Base-by-base conservation (phyloP, 92 coral and sea anemone genomes). In the Epizoanthus stellaris region DNA sequence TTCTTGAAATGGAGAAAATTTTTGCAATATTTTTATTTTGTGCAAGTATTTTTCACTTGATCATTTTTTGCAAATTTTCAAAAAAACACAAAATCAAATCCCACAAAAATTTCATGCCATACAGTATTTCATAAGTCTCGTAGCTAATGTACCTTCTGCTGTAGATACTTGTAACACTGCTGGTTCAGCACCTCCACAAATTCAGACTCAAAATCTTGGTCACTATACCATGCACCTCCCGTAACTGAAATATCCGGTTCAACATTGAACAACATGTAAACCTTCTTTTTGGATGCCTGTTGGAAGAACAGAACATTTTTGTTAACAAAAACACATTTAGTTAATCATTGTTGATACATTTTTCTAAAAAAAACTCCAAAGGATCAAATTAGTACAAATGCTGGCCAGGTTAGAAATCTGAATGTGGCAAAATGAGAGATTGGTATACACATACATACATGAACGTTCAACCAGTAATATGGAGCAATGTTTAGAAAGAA, bases 151-250 rank as follows among this genome's bases (percentile, higher is more conserved):
- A 96, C 99, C 98, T 93, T 94, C 72, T 94, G 98, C 66, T 96
- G 92, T 16, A 96, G 83, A 57, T 82, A 96, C 86, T 96, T 96
- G 87, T 92, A 94, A 87, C 98, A 96, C 65, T 96, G 99, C 72
- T 96, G 99, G 73, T 94, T 96, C 1, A 96, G 89, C 73, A 96
- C 98, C 62, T 96, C 99, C 0, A 96, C 99, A 93, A 96, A 96
- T 89, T 96, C 99, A 3, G 99, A 94, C 75, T 96, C 99, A 89
- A 96, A 96, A 82, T 96, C 99, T 75, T 96, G 99, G 68, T 96
- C 99, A 77, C 99, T 96, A 84, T 96, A 96, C 99, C 99, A 96
- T 4, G 99, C 98, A 17, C 99, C 99, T 8, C 99, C 99, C 36
- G 99, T 96, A 25, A 96, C 99, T 39, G 99, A 85, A 45, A 88